phyloP scores from a whole-genome alignment of 2,888 invertebrate species.

The Mellilla xanthometata region DNA sequence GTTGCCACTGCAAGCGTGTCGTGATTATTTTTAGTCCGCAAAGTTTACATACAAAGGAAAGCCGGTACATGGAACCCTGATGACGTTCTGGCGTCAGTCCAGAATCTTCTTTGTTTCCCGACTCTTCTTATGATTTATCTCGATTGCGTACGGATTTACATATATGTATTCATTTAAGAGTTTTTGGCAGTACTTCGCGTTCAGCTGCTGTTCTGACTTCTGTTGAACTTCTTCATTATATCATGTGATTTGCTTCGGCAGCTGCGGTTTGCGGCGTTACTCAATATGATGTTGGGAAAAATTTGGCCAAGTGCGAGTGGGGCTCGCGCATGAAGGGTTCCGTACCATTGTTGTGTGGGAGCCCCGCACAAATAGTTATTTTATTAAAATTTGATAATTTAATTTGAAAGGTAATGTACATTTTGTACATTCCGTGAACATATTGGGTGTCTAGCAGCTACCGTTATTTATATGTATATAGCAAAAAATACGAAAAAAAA shows the following conservation, averaged over 20 bases:
- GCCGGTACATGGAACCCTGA: conserved; percentile 37
- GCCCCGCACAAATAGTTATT: too few relatives aligned
- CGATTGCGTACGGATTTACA: conserved; percentile 22
- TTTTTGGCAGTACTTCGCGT: conserved; percentile 33
- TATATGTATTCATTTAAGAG: conserved; percentile 36
- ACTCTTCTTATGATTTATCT: conserved; percentile 54
- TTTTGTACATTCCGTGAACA: too few relatives aligned
- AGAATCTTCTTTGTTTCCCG: conserved; percentile 63
- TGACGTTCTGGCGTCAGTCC: conserved; percentile 55
- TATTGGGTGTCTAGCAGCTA: too few relatives aligned
- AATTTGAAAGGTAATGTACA: too few relatives aligned
- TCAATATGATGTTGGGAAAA: too few relatives aligned
- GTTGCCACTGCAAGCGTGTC: conserved; percentile 37
- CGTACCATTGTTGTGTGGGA: too few relatives aligned
- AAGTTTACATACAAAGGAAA: conserved; percentile 63
- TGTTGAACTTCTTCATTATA: background rate
- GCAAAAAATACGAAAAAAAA: too few relatives aligned
- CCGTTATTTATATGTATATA: too few relatives aligned
- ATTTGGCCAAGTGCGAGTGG: too few relatives aligned
- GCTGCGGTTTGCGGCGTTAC: too few relatives aligned
- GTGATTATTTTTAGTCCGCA: conserved; percentile 39
- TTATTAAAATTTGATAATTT: too few relatives aligned
- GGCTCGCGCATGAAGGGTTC: too few relatives aligned
- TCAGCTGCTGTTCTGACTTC: conserved; percentile 1
- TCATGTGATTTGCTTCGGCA: background rate